Conservation (phyloP, 2,797 vertebrate species). For the Tapirus indicus region DNA sequence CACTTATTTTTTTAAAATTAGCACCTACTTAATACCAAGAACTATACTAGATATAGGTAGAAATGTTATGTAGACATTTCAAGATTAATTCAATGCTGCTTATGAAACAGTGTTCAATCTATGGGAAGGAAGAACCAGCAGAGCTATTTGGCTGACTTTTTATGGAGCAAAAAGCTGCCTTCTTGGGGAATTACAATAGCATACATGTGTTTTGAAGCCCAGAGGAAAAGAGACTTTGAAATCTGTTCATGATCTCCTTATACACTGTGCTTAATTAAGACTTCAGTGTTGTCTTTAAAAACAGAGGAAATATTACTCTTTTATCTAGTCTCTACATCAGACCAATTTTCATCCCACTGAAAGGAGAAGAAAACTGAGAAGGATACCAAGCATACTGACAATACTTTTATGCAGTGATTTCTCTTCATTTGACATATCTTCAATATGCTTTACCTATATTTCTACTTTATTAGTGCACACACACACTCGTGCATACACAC, state of each 20-base stretch:
- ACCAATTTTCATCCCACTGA: slow-evolving; percentile 48
- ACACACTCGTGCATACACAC: neutral
- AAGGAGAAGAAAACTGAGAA: slow-evolving; percentile 41
- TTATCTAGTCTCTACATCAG: slow-evolving; percentile 29
- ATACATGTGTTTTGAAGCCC: neutral
- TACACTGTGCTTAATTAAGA: slow-evolving; percentile 62
- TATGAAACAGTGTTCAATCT: neutral
- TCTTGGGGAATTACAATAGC: slow-evolving; percentile 31
- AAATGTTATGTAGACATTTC: neutral
- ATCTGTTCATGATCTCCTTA: slow-evolving; percentile 56
- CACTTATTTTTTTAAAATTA: neutral
- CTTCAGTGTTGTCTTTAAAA: slow-evolving; percentile 53
- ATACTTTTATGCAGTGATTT: neutral
- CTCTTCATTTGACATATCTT: slow-evolving; percentile 28
- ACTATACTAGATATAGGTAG: neutral
- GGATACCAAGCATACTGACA: neutral
- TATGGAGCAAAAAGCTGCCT: neutral
- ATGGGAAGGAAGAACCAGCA: neutral
- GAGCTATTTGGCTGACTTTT: neutral
- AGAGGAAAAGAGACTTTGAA: slow-evolving; percentile 50
- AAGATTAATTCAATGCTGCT: neutral
- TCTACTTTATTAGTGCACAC: neutral
- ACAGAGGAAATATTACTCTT: slow-evolving; percentile 40
- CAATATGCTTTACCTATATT: neutral
- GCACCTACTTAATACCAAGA: neutral